A percentile compares a stretch with the other conserved stretches of the same genome.
Evolutionary conservation across 1,140 invertebrate species (phyloP).

Genomic region (Polypedilum pembai): DNA sequence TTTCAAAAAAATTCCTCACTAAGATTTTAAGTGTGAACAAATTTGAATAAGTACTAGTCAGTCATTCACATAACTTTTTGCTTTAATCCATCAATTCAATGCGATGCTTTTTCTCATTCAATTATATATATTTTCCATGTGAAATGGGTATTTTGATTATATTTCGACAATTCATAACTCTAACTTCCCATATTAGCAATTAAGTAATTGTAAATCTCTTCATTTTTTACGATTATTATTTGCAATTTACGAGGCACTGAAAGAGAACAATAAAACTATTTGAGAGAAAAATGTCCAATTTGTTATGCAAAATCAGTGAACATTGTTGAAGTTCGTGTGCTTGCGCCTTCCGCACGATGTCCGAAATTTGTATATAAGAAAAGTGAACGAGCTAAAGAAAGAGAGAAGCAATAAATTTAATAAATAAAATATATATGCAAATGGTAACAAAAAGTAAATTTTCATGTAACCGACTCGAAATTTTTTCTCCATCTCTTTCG

Average conservation of each 20-base stretch:
- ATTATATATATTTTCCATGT: background rate
- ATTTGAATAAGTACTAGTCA: too few relatives aligned
- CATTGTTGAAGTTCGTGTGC: background rate
- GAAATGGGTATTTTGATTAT: constrained; percentile 8
- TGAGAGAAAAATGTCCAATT: background rate
- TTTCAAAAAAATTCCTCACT: too few relatives aligned
- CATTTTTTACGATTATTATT: background rate
- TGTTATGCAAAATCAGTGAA: background rate
- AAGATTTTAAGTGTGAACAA: too few relatives aligned
- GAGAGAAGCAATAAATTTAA: too few relatives aligned
- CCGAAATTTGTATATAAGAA: too few relatives aligned
- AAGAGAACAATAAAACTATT: background rate
- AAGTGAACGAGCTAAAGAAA: too few relatives aligned
- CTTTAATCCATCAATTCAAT: background rate
- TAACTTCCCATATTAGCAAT: constrained; percentile 8
- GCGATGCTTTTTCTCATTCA: background rate
- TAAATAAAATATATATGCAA: too few relatives aligned
- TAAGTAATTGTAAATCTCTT: constrained; percentile 4
- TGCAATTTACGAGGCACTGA: background rate
- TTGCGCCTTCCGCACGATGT: too few relatives aligned
- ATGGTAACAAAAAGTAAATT: too few relatives aligned
- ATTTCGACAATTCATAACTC: background rate
- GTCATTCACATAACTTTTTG: background rate
- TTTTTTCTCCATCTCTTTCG: too few relatives aligned
- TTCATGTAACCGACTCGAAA: too few relatives aligned